Base-by-base conservation (phyloP, 2,888 invertebrate genomes). In the Smittia sp. region DNA sequence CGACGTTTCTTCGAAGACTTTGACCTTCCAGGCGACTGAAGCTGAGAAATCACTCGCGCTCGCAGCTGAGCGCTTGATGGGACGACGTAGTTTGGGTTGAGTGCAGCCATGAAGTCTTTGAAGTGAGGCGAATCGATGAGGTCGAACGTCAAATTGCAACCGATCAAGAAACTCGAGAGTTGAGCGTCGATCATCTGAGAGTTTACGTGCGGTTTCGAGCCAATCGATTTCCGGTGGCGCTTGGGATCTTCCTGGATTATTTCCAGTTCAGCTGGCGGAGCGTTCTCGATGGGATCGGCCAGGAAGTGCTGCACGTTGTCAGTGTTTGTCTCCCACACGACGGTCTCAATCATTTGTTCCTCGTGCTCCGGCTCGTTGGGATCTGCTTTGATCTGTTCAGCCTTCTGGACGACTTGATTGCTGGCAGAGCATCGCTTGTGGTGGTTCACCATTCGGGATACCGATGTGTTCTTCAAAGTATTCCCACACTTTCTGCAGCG, bases 141-240 rank as follows among this genome's bases (percentile, higher is more conserved):
- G 3, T 72, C 72, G 24, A 72, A 72, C 3, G 72, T 58, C 7
- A 72, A 27, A 22, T 72, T 72, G 20, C 72, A 72, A 1, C 72
- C 72, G 18, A 72, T 72, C 1, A 72, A n/a, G 54, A 72, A 72
- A 15, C 72, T 62, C 13, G 72, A 72, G 1, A 72, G 15, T 0
- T 52, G 54, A 1, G 39, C 38, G 38, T 72, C 72, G 38, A 72
- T 39, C 7, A 15, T 22, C 6, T 38, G 54, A 13, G 3, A 38
- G 18, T 27, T 27, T 38, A 15, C 27, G 1, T n/a, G 22, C 3
- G n/a, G n/a, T 3, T 27, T 25, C 4, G n/a, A 24, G 2, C 15
- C 4, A 0, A 24, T 13, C 7, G 38, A n/a, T 62, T 39, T 38
- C 22, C 72, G 1, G 15, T 72, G 72, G n/a, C 72, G 20, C 1